Evolutionary conservation across 1,140 invertebrate genomes (phyloP).

Genomic region (Drosophila santomea): DNA sequence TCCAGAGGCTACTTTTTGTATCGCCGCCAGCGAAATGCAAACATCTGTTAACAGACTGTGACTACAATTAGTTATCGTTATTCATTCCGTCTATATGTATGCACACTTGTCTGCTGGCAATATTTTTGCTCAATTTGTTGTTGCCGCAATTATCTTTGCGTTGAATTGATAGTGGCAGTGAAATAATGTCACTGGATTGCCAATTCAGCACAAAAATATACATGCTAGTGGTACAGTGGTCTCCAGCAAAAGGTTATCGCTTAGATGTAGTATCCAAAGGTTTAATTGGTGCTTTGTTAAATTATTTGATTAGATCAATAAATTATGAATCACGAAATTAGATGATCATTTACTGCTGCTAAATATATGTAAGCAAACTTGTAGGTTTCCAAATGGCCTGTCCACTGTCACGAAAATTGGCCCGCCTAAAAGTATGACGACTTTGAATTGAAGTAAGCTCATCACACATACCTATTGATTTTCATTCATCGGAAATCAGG

Average conservation of each 20-base stretch:
- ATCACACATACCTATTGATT: constrained; percentile 4
- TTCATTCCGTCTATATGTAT: neutral
- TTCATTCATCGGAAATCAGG: constrained; percentile 6
- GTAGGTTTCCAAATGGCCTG: neutral
- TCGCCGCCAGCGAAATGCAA: neutral
- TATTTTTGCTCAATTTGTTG: constrained; percentile 31
- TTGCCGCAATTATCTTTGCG: constrained; percentile 39
- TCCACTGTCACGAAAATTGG: neutral
- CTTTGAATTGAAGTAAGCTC: neutral
- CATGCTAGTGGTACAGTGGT: neutral
- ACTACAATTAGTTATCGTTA: constrained; percentile 34
- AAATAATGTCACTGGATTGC: constrained; percentile 25
- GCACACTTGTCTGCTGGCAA: constrained; percentile 20
- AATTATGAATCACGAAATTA: too few relatives aligned
- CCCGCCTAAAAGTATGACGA: constrained; percentile 34
- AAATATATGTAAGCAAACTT: too few relatives aligned
- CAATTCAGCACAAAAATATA: constrained; percentile 28
- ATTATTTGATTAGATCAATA: too few relatives aligned
- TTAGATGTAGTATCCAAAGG: too few relatives aligned
- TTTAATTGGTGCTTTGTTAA: too few relatives aligned
- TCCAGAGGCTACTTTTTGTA: neutral
- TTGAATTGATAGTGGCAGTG: constrained; percentile 30
- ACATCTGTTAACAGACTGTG: constrained; percentile 30
- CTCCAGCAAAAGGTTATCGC: neutral
- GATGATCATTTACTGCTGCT: too few relatives aligned